Base-by-base conservation (phyloP, 1,140 invertebrate species). In the Colletes gigas region DNA sequence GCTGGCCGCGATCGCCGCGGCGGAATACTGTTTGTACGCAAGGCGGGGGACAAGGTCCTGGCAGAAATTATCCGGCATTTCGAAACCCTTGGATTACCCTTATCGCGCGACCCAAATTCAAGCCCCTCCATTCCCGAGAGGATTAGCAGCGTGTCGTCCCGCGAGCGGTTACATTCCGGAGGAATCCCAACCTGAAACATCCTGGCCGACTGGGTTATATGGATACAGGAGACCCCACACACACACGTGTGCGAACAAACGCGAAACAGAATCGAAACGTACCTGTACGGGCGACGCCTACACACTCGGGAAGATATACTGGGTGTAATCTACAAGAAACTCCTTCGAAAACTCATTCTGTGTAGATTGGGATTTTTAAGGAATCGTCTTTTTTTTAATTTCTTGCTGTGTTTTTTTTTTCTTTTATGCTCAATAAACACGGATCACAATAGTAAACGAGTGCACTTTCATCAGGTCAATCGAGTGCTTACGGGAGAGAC, bases 81-180 rank as follows among this genome's bases (percentile, higher is more conserved):
- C 83, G 82, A 73, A 80, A 83, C 75, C 80, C 88, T 82, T 83
- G 86, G 81, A 89, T 88, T 85, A 88, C 81, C 78, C 79, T 85
- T 85, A 83, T 86, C 83, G 78, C 74, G 73, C 82, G 82, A 84
- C 82, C 86, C 74, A 70, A 88, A 88, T 84, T 84, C 85, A 73
- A 84, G 63, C 72, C 72, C 67, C 65, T 54, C 70, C 60, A 47
- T 78, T 69, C 70, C 77, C 62, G 57, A 63, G 30, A 21, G 73
- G 76, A 87, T 88, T 84, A 82, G 79, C 85, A 74, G 57, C 41
- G 62, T 78, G 81, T 55, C 47, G 2, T 68, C 30, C 60, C 59
- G 60, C 60, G 68, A 54, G 50, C 67, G 70, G 54, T 75, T 73
- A 80, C 87, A 83, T 83, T 83, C 84, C 84, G 71, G 68, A 83